phyloP scores from a whole-genome alignment of 30 jellyfish, hydroid and myxozoan species.

The Chrysaora quinquecirrha region DNA sequence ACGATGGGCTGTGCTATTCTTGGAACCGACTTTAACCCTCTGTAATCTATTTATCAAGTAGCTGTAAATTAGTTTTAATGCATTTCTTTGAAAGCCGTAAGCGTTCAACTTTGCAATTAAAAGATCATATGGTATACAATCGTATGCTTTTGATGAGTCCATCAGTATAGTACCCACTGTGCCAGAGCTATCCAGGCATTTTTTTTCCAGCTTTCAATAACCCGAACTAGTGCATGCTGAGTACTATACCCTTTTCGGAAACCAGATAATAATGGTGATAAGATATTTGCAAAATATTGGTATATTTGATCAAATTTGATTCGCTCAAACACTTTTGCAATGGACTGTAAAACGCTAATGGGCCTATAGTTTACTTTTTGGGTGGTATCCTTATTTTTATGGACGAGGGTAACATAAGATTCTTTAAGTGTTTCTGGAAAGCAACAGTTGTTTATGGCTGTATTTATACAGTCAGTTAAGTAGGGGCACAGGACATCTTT shows the following conservation, averaged over 20 bases:
- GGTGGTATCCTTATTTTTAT: slow-evolving; percentile 7
- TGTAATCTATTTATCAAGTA: slow-evolving; percentile 49
- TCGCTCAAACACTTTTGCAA: not conserved
- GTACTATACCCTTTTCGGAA: slow-evolving; percentile 40
- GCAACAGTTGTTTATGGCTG: slow-evolving; percentile 32
- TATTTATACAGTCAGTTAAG: slow-evolving; percentile 41
- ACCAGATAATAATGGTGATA: slow-evolving; percentile 27
- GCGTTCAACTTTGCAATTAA: slow-evolving; percentile 56
- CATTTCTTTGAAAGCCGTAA: slow-evolving; percentile 42
- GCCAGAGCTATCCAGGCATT: slow-evolving; percentile 34
- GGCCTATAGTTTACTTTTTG: not conserved
- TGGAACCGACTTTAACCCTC: slow-evolving; percentile 41
- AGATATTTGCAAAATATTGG: not conserved
- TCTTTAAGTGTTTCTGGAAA: slow-evolving; percentile 41
- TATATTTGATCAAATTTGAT: not conserved
- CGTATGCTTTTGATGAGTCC: slow-evolving; percentile 46
- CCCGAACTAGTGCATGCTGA: slow-evolving; percentile 32
- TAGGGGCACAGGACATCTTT: slow-evolving; percentile 42
- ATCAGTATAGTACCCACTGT: slow-evolving; percentile 36
- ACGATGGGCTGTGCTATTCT: not conserved
- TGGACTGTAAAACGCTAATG: not conserved
- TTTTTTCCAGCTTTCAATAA: slow-evolving; percentile 27
- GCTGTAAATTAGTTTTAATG: slow-evolving; percentile 37
- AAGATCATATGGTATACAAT: slow-evolving; percentile 35
- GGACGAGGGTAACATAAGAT: slow-evolving; percentile 28